Percentiles rank a stretch among this genome's conserved stretches.
Conservation (phyloP, 2,113 vertebrate genomes). For the Microcebus tavaratra region DNA sequence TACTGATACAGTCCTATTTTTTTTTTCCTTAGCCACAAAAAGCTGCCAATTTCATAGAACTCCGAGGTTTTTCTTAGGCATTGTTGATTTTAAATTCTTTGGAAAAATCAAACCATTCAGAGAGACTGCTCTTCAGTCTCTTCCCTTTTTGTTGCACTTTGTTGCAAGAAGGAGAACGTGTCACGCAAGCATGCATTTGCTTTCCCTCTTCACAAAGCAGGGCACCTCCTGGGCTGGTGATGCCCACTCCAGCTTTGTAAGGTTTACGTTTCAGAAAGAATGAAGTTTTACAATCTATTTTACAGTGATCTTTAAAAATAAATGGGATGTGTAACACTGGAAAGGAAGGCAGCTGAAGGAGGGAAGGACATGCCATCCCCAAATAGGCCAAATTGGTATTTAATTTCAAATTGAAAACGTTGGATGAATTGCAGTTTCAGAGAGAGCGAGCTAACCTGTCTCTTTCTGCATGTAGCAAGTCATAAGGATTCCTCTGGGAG, state of each 20-base stretch:
- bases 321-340: background rate
- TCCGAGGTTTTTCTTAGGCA: background rate
- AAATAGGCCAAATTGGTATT: background rate
- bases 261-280: background rate
- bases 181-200: background rate
- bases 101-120: background rate
- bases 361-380: background rate
- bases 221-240: background rate
- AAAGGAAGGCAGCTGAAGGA: background rate
- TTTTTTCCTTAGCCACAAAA: background rate
- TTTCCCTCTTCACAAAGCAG: background rate
- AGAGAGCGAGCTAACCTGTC: background rate
- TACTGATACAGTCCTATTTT: background rate
- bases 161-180: background rate
- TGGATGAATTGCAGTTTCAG: background rate
- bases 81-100: background rate
- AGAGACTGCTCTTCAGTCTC: background rate
- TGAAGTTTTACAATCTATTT: background rate
- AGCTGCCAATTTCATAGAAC: constrained; percentile 9
- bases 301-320: background rate
- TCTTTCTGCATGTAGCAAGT: background rate
- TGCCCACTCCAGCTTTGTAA: background rate
- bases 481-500: background rate
- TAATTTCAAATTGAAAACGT: background rate
- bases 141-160: background rate